phyloP scores from a whole-genome alignment of 2,888 invertebrate species.

The Xanthorhoe spadicearia region DNA sequence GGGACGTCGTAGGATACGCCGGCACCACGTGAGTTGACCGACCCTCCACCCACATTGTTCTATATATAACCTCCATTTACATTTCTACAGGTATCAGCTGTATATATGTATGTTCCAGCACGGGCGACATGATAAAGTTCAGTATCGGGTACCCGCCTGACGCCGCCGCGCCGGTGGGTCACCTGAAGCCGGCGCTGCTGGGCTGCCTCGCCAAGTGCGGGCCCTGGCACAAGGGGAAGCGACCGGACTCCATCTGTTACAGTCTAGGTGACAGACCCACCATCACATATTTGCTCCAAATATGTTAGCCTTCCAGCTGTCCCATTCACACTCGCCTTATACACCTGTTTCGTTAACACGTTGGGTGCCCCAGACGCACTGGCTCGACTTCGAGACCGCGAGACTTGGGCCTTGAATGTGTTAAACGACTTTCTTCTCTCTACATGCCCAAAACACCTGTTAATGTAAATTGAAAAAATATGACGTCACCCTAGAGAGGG shows the following conservation, averaged over 20 bases:
- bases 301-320: not conserved
- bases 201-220: conserved; percentile 88
- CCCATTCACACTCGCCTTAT: not conserved
- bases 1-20: conserved; percentile 91
- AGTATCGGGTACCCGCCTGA: conserved; percentile 84
- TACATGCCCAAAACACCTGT: no score
- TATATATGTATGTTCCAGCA: conserved; percentile 59
- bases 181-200: conserved; percentile 84
- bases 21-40: conserved; percentile 91
- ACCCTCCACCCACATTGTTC: no score
- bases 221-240: conserved; percentile 77
- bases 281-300: no score
- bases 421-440: no score
- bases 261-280: conserved; percentile 69
- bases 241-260: conserved; percentile 85
- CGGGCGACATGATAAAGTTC: conserved; percentile 84
- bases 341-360: not conserved
- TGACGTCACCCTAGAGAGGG: no score
- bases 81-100: no score
- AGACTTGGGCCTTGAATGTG: no score
- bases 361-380: not conserved
- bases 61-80: no score
- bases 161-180: conserved; percentile 74
- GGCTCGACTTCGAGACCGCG: no score
- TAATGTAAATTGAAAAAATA: no score